Conservation (phyloP, 2,888 invertebrate species). For the Dyspetes luteomarginatus region DNA sequence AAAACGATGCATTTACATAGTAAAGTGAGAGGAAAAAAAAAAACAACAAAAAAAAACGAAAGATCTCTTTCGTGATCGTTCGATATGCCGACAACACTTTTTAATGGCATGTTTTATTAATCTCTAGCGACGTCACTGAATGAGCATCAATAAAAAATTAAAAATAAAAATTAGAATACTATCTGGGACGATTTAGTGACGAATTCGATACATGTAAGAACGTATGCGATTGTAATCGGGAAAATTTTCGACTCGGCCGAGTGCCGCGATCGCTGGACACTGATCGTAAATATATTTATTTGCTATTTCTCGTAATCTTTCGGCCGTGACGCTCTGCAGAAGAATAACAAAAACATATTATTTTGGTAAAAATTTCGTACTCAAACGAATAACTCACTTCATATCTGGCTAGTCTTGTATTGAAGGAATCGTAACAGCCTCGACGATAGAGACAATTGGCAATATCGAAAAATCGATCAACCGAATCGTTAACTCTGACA, state of each 20-base stretch:
- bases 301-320: slow-evolving; percentile 69
- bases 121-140: slow-evolving; percentile 32
- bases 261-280: slow-evolving; percentile 83
- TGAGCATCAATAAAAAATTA: slow-evolving; percentile 45
- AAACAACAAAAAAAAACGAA: background rate
- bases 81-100: slow-evolving; percentile 12
- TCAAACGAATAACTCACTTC: slow-evolving; percentile 59
- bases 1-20: slow-evolving; percentile 63
- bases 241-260: slow-evolving; percentile 83
- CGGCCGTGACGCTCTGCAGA: slow-evolving; percentile 60
- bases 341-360: background rate
- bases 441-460: slow-evolving; percentile 81
- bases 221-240: slow-evolving; percentile 83
- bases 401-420: slow-evolving; percentile 67
- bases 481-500: slow-evolving; percentile 75
- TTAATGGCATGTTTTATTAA: slow-evolving; percentile 34
- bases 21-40: background rate
- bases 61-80: background rate
- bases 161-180: slow-evolving; percentile 6
- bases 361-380: background rate
- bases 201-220: slow-evolving; percentile 76
- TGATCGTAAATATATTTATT: slow-evolving; percentile 82
- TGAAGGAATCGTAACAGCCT: slow-evolving; percentile 74
- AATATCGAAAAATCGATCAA: slow-evolving; percentile 81
- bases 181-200: slow-evolving; percentile 48